phyloP scores from a whole-genome alignment of 2,797 vertebrate species.

The Crypturellus tataupa region DNA sequence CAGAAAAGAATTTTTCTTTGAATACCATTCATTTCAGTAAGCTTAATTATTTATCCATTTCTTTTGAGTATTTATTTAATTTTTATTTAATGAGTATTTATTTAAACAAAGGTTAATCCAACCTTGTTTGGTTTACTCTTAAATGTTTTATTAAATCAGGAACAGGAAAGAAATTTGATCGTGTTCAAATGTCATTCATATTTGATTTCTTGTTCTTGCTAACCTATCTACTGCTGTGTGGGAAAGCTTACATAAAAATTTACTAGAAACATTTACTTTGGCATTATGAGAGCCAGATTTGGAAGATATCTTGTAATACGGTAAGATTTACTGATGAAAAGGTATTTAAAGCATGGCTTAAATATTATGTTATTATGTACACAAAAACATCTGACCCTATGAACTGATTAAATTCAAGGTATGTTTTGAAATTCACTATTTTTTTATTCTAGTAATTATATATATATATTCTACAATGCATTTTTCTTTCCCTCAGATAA shows the following conservation, averaged over 20 bases:
- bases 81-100: not conserved
- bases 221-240: not conserved
- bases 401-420: not conserved
- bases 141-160: not conserved
- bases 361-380: not conserved
- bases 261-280: not conserved
- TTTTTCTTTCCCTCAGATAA: constrained; percentile 67
- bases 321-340: not conserved
- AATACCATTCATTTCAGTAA: not conserved
- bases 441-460: not conserved
- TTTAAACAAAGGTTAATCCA: not conserved
- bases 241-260: not conserved
- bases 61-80: too few species aligned
- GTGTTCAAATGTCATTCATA: not conserved
- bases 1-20: not conserved
- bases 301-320: not conserved
- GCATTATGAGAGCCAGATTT: not conserved
- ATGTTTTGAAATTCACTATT: not conserved
- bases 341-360: not conserved
- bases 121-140: not conserved
- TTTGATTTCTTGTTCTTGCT: not conserved
- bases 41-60: not conserved
- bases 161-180: not conserved
- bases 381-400: not conserved
- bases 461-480: not conserved